Evolutionary conservation across 1,140 invertebrate genomes (phyloP).

Genomic region (Drosophila chauvacae): DNA sequence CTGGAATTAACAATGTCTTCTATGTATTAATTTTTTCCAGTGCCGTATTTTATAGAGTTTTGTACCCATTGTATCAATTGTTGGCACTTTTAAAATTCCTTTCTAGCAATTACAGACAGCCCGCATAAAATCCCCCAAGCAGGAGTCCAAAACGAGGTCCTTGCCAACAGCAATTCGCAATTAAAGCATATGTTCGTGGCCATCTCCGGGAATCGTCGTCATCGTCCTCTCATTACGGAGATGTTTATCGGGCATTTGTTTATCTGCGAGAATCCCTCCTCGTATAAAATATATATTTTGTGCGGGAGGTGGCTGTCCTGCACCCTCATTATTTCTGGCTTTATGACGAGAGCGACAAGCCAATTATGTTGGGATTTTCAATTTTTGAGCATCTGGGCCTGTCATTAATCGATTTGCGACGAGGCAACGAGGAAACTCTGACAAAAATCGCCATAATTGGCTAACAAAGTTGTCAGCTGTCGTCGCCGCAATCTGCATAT

Average conservation of each 20-base stretch:
- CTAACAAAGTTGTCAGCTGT: constrained; percentile 58
- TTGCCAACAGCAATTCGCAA: constrained; percentile 72
- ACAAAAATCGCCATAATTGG: constrained; percentile 56
- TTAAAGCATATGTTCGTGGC: constrained; percentile 71
- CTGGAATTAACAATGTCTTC: too few relatives aligned
- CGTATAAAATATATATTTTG: constrained; percentile 15
- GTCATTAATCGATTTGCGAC: constrained; percentile 61
- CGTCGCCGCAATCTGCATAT: constrained; percentile 62
- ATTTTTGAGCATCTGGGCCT: constrained; percentile 19
- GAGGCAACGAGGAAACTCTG: constrained; percentile 17
- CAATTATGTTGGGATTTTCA: constrained; percentile 75
- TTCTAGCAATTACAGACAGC: not conserved
- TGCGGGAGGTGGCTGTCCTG: constrained; percentile 41
- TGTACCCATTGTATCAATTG: constrained; percentile 51
- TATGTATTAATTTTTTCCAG: too few relatives aligned
- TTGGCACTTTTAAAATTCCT: constrained; percentile 50
- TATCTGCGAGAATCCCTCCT: constrained; percentile 57
- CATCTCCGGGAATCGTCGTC: constrained; percentile 38
- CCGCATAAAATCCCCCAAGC: constrained; percentile 34
- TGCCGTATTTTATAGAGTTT: constrained; percentile 14
- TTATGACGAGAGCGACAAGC: constrained; percentile 67
- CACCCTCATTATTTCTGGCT: constrained; percentile 80
- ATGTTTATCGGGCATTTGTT: constrained; percentile 71
- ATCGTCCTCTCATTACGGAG: constrained; percentile 63
- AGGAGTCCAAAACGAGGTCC: constrained; percentile 28